Evolutionary conservation across 2,888 invertebrate genomes (phyloP).

Genomic region (Empis livida): DNA sequence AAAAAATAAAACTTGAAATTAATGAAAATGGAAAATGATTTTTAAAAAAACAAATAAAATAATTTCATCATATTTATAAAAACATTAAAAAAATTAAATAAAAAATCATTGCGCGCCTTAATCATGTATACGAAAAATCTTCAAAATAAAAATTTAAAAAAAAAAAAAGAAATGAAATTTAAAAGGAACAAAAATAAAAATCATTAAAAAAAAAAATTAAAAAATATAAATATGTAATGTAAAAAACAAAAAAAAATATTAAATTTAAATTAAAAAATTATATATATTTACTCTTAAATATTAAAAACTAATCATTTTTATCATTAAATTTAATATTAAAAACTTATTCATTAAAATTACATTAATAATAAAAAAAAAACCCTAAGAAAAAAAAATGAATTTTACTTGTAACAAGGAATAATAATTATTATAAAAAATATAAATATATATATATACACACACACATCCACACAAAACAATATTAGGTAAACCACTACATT

Average conservation of each 20-base stretch:
- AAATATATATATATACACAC: too few species aligned
- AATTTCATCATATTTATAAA: neutral
- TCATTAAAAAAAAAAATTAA: conserved; percentile 8
- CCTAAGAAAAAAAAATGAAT: neutral
- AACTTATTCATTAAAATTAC: too few species aligned
- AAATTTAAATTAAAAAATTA: conserved; percentile 1
- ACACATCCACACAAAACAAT: too few species aligned
- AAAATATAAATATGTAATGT: conserved; percentile 7
- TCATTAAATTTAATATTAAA: conserved; percentile 2
- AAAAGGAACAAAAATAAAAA: conserved; percentile 6
- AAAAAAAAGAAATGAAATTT: conserved; percentile 10
- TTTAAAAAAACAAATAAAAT: conserved; percentile 7
- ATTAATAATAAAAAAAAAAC: too few species aligned
- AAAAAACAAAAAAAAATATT: too few species aligned
- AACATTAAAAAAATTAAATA: conserved; percentile 6
- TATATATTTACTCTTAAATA: neutral
- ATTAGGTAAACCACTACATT: too few species aligned
- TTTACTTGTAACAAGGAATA: conserved; percentile 7
- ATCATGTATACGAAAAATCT: conserved; percentile 20
- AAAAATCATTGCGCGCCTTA: conserved; percentile 20
- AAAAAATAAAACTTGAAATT: conserved; percentile 6
- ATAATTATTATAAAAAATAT: neutral
- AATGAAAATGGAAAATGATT: conserved; percentile 12
- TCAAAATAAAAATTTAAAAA: conserved; percentile 2
- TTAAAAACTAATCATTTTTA: conserved; percentile 4